Base-by-base conservation (phyloP, 2,888 invertebrate genomes). In the Lithophane semibrunnea region DNA sequence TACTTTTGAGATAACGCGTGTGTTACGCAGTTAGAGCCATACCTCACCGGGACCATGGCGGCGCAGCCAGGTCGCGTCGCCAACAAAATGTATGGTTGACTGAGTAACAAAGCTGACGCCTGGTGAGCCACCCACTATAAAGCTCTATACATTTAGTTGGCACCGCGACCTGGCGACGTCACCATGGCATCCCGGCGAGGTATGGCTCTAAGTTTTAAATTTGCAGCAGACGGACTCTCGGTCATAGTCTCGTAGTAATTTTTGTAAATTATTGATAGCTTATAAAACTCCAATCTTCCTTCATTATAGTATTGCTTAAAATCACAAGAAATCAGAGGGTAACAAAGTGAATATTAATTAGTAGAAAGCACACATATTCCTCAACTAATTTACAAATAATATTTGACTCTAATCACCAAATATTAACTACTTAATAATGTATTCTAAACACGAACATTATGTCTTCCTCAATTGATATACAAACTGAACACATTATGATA, bases 391-490 rank as follows among this genome's bases (percentile, higher is more conserved):
- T 10, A 3, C 29, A 52, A 76, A 75, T 65, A 13, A 47, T 64
- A 65, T 65, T 65, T 76, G 77, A 65, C 24, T 75, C 3, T 37
- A 52, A 13, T 61, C 12, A 75, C 5, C 64, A 75, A 75, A 76
- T 64, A 44, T 47, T 44, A 54, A 29, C 63, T 37, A n/a, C 3
- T 21, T 8, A 16, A 77, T 60, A n/a, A 52, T 58, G 29, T 60
- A 60, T 60, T 60, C 42, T n/a, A 10, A 21, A 24, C 44, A 16
- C 5, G 18, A 63, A 29, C 21, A 18, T 9, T 52, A 0, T 13
- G 49, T 29, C 42, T 65, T 56, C 16, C 8, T 72, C 18, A 7
- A 60, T 13, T 37, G 37, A 70, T 49, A 29, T 9, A 29, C 2
- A 21, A 5, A 58, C 74, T 49, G 24, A 37, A 42, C 24, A 54